These are phyloP conservation scores for Arenaria interpres DNA, from an alignment of 2,113 vertebrate species.

Conservation along the genomic window DNA sequence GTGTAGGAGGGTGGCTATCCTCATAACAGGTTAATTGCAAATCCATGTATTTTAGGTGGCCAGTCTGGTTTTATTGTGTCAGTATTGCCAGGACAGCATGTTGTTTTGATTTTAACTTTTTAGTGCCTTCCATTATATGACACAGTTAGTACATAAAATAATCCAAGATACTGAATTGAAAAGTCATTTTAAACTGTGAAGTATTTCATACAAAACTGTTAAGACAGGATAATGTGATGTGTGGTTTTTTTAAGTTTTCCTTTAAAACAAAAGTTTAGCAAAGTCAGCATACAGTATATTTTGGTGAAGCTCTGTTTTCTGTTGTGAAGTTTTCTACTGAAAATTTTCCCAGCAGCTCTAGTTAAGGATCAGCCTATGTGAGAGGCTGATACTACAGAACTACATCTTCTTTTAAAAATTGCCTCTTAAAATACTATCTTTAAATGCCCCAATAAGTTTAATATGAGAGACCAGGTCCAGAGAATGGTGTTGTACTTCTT, in stretches of 20 bases:
- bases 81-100: conserved; percentile 9
- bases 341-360: not conserved
- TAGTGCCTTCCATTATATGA: not conserved
- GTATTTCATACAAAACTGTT: not conserved
- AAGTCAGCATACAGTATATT: not conserved
- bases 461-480: not conserved
- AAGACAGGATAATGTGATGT: not conserved
- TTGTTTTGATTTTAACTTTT: conserved; percentile 21
- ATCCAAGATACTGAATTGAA: not conserved
- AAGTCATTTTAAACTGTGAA: conserved; percentile 11
- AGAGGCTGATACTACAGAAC: not conserved
- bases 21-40: conserved; percentile 69
- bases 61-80: conserved; percentile 61
- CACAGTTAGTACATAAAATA: not conserved
- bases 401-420: not conserved
- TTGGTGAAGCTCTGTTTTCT: not conserved
- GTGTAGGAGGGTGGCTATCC: conserved; percentile 9
- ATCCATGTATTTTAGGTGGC: conserved; percentile 67
- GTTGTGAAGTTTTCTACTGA: not conserved
- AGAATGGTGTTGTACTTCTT: not conserved
- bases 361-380: not conserved
- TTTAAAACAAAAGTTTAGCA: not conserved
- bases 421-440: not conserved
- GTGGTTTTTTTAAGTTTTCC: not conserved
- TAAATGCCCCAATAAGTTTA: not conserved